phyloP scores from a whole-genome alignment of 2,888 invertebrate species.

The Catocala fraxini region DNA sequence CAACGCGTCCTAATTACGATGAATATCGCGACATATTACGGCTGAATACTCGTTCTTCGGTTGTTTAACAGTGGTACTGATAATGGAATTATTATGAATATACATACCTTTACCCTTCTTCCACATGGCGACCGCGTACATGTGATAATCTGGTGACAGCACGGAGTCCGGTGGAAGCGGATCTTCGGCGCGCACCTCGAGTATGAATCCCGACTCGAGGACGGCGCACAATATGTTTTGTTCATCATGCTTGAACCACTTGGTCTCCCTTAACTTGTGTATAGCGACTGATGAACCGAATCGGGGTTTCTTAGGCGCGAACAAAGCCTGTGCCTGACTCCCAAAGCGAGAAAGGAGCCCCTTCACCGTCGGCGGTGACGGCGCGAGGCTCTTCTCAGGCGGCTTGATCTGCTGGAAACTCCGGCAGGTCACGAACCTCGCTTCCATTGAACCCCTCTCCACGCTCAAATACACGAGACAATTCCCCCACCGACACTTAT shows the following conservation, averaged over 20 bases:
- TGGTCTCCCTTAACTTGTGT: slow-evolving; percentile 91
- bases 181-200: slow-evolving; percentile 88
- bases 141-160: slow-evolving; percentile 84
- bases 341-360: slow-evolving; percentile 86
- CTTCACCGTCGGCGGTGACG: slow-evolving; percentile 83
- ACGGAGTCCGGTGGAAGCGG: slow-evolving; percentile 79
- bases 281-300: slow-evolving; percentile 90
- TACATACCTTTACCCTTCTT: slow-evolving; percentile 90
- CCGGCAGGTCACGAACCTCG: slow-evolving; percentile 87
- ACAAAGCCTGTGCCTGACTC: slow-evolving; percentile 86
- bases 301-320: slow-evolving; percentile 84
- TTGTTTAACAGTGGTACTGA: slow-evolving; percentile 18
- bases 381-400: slow-evolving; percentile 85
- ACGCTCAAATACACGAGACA: slow-evolving; percentile 71
- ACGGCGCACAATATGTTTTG: slow-evolving; percentile 91
- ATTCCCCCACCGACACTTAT: slow-evolving; percentile 73
- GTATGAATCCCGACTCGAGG: slow-evolving; percentile 91
- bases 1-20: slow-evolving; percentile 54
- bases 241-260: slow-evolving; percentile 92
- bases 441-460: slow-evolving; percentile 86
- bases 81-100: slow-evolving; percentile 20
- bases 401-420: slow-evolving; percentile 87
- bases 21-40: slow-evolving; percentile 39
- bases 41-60: slow-evolving; percentile 26
- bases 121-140: slow-evolving; percentile 91